Conservation (phyloP, 30 jellyfish, hydroid and myxozoan genomes). For the Clytia hemisphaerica region DNA sequence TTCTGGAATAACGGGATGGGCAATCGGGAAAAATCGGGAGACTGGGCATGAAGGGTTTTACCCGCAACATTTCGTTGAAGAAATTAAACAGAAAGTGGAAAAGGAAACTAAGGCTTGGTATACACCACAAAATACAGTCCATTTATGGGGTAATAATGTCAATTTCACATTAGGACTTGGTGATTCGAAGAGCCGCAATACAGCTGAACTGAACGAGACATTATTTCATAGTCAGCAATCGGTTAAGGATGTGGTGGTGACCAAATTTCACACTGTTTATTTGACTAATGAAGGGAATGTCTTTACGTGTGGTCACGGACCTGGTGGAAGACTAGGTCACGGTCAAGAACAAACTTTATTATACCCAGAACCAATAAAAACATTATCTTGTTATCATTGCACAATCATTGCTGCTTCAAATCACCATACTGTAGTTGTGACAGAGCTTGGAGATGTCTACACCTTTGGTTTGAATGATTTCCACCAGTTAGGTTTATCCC, state of each 20-base stretch:
- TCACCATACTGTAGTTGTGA: slow-evolving; percentile 68
- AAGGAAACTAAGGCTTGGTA: slow-evolving; percentile 5
- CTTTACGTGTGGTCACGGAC: slow-evolving; percentile 77
- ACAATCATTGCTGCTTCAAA: slow-evolving; percentile 49
- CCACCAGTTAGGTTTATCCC: slow-evolving; percentile 73
- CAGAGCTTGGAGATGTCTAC: slow-evolving; percentile 65
- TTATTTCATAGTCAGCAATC: slow-evolving; percentile 12
- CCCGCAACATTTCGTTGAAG: slow-evolving; percentile 60
- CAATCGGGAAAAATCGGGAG: slow-evolving; percentile 38
- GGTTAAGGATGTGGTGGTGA: slow-evolving; percentile 44
- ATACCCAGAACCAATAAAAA: slow-evolving; percentile 45
- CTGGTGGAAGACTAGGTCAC: slow-evolving; percentile 83
- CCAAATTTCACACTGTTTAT: slow-evolving; percentile 68
- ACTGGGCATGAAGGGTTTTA: slow-evolving; percentile 47
- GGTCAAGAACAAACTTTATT: slow-evolving; percentile 61
- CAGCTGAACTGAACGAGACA: slow-evolving; percentile 51
- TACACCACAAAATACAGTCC: slow-evolving; percentile 36
- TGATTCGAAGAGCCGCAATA: slow-evolving; percentile 39
- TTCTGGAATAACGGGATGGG: slow-evolving; percentile 84
- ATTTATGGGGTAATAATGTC: slow-evolving; percentile 73
- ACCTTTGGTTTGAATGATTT: slow-evolving; percentile 66
- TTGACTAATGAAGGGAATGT: slow-evolving; percentile 55
- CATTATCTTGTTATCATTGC: slow-evolving; percentile 26
- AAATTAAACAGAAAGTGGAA: slow-evolving; percentile 21
- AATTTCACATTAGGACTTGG: slow-evolving; percentile 59